Base-by-base conservation (phyloP, 2,888 invertebrate species). In the Chloroclysta siterata region DNA sequence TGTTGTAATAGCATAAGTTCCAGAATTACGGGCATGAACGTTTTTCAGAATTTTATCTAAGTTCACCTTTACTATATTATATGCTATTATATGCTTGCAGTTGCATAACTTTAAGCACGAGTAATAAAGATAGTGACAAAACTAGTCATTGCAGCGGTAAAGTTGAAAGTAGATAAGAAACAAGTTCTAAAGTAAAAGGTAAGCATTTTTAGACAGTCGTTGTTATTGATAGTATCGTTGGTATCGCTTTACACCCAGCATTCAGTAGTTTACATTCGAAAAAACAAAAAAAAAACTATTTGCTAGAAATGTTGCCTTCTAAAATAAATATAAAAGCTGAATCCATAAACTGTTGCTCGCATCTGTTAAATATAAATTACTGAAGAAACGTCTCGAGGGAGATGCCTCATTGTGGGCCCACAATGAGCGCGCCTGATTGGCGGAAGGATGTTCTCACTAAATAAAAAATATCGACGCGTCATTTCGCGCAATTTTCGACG, bases 381-480 rank as follows among this genome's bases (percentile, higher is more conserved):
- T 81, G 79, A 76, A 81, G 82, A 86, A 82, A 84, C 80, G 85
- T 87, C 87, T 85, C 85, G 84, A 78, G 88, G 87, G 89, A 87
- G 81, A 74, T 74, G 73, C 74, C 80, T 88, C 85, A 90, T 90
- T 91, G 90, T 90, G 82, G 75, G 73, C 71, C 82, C 85, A 91
- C 92, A 93, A 93, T 91, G 89, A 89, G 85, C 84, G 82, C 86
- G 81, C 82, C 88, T 93, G 93, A 93, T 93, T 93, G 93, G 92
- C 93, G 93, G 93, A 93, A 93, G 92, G 93, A 93, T 91, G 92
- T 85, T 89, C 89, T 88, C 90, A 91, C 89, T 90, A 92, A 93
- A 92, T 92, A 91, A 92, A 90, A 90, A 92, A 92, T 92, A 91
- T 91, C 90, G 90, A 88, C 89, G 90, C 90, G 90, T 92, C 92